Percentiles rank a stretch among this genome's conserved stretches.
Conservation (phyloP, 2,888 invertebrate genomes). For the Stramonita haemastoma region DNA sequence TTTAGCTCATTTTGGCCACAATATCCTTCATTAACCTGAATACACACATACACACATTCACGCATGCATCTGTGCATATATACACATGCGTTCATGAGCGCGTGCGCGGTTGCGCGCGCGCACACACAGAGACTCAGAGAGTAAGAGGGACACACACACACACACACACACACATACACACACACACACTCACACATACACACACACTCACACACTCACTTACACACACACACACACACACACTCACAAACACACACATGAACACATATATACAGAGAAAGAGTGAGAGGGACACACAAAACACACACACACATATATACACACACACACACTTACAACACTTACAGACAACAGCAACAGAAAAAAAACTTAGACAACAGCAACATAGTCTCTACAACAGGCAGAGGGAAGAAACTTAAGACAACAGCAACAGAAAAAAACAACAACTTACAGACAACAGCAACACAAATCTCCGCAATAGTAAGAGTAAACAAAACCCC, state of each 20-base stretch:
- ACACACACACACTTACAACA: background rate
- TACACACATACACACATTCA: too few species aligned
- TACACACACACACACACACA: background rate
- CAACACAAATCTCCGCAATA: background rate
- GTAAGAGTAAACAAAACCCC: background rate
- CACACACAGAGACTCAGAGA: background rate
- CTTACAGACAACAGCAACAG: background rate
- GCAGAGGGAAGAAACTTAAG: background rate
- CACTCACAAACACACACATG: background rate
- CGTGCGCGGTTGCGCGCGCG: background rate
- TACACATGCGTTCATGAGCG: background rate
- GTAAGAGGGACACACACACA: background rate
- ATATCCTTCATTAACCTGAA: too few species aligned
- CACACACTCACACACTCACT: background rate
- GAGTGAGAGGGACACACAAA: too few species aligned
- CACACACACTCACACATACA: too few species aligned
- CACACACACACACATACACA: background rate
- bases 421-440: background rate
- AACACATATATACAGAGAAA: background rate
- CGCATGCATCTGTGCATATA: too few species aligned
- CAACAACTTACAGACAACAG: too few species aligned
- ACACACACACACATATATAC: background rate
- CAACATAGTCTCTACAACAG: background rate
- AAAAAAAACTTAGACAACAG: constrained; percentile 12
- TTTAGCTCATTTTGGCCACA: too few species aligned